These are phyloP conservation scores for Dallia pectoralis DNA, from an alignment of 2,797 vertebrate genomes.

Conservation along the genomic window DNA sequence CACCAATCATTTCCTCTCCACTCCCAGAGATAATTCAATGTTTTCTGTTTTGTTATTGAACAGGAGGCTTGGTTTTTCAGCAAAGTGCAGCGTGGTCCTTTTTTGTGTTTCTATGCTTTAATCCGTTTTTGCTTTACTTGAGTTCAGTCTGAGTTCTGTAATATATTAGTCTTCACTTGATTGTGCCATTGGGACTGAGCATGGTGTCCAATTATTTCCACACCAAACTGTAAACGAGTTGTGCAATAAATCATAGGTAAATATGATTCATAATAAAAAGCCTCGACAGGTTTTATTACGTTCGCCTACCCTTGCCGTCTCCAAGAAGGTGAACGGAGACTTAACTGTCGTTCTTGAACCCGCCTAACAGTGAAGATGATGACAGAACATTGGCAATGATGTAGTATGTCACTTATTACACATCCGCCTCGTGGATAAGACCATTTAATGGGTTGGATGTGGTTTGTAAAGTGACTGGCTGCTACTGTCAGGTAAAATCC, in stretches of 20 bases:
- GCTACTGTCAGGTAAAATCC: neutral
- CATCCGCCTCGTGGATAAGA: neutral
- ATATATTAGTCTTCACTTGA: constrained; percentile 12
- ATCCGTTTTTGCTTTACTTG: neutral
- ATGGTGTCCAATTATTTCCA: too few species aligned
- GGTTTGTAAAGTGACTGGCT: neutral
- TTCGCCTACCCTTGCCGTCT: too few species aligned
- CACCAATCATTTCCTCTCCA: neutral
- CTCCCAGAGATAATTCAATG: constrained; percentile 8
- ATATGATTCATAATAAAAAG: too few species aligned
- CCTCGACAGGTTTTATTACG: too few species aligned
- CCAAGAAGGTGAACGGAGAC: neutral
- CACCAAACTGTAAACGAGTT: neutral
- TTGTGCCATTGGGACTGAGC: neutral
- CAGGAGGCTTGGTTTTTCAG: neutral
- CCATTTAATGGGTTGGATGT: neutral
- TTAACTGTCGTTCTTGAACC: too few species aligned
- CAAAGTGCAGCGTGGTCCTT: neutral
- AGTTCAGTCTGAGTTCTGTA: neutral
- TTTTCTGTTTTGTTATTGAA: constrained; percentile 9
- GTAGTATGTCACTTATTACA: neutral
- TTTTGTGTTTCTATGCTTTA: neutral
- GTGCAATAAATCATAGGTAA: neutral
- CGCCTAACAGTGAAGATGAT: too few species aligned
- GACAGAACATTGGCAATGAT: neutral